phyloP scores from a whole-genome alignment of 2,113 vertebrate genomes.

The Calcarius ornatus region DNA sequence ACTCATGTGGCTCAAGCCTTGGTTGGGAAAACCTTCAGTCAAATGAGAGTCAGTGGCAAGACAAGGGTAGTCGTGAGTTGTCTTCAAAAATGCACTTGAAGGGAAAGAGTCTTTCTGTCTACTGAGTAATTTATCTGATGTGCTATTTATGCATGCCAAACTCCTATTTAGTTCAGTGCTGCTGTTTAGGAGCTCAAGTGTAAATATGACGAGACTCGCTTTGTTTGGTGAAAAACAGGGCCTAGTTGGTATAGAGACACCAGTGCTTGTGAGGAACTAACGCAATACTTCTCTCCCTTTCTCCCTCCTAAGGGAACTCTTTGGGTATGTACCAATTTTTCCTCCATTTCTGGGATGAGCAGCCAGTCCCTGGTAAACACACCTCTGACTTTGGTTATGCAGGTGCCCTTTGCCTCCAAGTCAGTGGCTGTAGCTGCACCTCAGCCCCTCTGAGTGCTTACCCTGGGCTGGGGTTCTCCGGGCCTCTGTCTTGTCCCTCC shows the following conservation, averaged over 20 bases:
- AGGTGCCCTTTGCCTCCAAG: not conserved
- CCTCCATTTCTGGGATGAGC: not conserved
- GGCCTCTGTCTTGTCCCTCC: not conserved
- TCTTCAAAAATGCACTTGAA: not conserved
- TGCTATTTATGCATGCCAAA: not conserved
- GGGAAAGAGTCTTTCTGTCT: not conserved
- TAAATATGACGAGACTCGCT: not conserved
- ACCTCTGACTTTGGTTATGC: not conserved
- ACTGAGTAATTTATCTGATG: not conserved
- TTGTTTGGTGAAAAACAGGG: not conserved
- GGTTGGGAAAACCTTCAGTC: not conserved
- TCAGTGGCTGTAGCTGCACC: not conserved
- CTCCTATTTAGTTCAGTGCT: not conserved
- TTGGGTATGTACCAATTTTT: not conserved
- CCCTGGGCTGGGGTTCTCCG: accelerated
- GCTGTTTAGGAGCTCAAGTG: not conserved
- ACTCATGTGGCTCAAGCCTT: not conserved
- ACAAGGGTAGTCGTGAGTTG: not conserved
- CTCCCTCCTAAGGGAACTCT: not conserved
- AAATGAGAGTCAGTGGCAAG: not conserved
- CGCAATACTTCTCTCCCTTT: not conserved
- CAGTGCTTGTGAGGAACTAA: not conserved
- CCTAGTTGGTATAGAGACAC: not conserved
- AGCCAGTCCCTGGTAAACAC: not conserved
- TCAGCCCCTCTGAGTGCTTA: not conserved